Conservation (phyloP, 2,113 vertebrate genomes). For the Motacilla tschutschensis region DNA sequence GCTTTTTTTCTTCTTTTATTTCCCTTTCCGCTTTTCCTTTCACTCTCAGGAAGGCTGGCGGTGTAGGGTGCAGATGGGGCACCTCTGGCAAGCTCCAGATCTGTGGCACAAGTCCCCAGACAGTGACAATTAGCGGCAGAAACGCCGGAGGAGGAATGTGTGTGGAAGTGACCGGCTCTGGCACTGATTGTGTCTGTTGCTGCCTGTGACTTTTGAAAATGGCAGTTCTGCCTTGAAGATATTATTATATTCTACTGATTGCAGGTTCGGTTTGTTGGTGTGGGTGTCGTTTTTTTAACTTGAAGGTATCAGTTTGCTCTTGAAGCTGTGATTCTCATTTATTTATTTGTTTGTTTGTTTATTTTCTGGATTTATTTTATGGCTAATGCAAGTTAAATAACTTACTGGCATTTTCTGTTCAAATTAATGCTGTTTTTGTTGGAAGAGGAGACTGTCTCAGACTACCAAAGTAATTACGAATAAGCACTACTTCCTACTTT, state of each 20-base stretch:
- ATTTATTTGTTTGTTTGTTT: background rate
- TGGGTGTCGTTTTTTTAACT: background rate
- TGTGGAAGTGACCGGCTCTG: background rate
- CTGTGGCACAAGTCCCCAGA: background rate
- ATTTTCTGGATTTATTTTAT: background rate
- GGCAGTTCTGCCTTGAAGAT: background rate
- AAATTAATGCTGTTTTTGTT: background rate
- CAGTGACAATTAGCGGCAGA: background rate
- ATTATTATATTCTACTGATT: background rate
- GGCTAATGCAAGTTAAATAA: background rate
- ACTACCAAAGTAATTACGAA: background rate
- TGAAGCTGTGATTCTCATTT: background rate
- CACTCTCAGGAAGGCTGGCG: background rate
- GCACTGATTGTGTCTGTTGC: background rate
- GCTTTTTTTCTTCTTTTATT: background rate
- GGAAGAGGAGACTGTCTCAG: background rate
- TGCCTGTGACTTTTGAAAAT: background rate
- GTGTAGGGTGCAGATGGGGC: background rate
- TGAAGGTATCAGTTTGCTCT: background rate
- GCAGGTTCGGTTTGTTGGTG: background rate
- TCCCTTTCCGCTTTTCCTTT: background rate
- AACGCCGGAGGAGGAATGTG: accelerated
- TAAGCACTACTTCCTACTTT: background rate
- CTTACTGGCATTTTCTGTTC: background rate
- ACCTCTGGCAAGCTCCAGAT: background rate